Evolutionary conservation across 2,888 invertebrate species (phyloP), one percentile per base, ranked within the genome.

Genomic region (Lutraria lutraria): DNA sequence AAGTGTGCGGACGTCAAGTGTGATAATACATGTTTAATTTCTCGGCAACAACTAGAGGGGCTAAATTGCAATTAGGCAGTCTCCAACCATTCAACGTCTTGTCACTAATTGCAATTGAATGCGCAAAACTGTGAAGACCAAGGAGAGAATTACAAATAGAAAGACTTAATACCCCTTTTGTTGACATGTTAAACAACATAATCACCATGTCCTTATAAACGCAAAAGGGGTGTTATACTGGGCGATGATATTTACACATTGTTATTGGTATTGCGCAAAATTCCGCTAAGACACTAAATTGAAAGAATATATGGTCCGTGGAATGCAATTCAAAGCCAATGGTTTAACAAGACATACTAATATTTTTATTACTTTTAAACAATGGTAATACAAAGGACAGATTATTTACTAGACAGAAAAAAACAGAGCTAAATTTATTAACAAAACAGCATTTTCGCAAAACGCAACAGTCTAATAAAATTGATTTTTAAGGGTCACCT

Each of bases 61-160:
- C 79, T 88, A 88, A 88, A 88, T 88, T 88, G 87, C 87, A 88
- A 88, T 88, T 83, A 87, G n/a, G 10, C 3, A 21, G 87, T 25
- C 87, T 82, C 19, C 13, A 54, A 80, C 85, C 15, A 43, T 34
- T 10, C 25, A 60, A 6, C 43, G 13, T 16, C 43, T 29, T 84
- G 56, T 43, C n/a, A 54, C 56, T 60, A 85, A 85, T 80, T 85
- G 76, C 60, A 13, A 79, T 85, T 85, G 80, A 56, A 85, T 21
- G 34, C 16, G 60, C 8, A 34, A 43, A n/a, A 80, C 53, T 63
- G 84, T 43, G 34, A 84, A 72, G 12, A 34, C 15, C 68, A 6
- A 4, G n/a, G n/a, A 60, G 60, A 54, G 76, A 10, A 25, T 76
- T 76, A 31, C 79, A 56, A 15, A 56, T 80, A 52, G 15, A 85